Conservation (phyloP, 2,113 vertebrate genomes). For the Pelusios castaneus region DNA sequence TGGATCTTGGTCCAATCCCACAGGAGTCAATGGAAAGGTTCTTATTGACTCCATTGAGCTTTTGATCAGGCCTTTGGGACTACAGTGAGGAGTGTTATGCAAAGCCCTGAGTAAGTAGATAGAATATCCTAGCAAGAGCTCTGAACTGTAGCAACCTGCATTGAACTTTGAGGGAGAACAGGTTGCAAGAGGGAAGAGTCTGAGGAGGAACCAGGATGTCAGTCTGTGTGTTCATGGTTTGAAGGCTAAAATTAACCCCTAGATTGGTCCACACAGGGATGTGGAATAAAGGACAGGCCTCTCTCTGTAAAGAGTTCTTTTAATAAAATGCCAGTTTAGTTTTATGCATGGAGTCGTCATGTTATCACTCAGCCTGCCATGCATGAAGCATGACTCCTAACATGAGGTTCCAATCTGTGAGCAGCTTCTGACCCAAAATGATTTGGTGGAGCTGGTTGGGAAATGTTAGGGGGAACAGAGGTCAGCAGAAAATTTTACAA, state of each 20-base stretch:
- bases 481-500: neutral
- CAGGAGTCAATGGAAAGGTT: neutral
- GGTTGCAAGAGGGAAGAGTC: neutral
- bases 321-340: neutral
- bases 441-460: neutral
- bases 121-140: neutral
- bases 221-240: neutral
- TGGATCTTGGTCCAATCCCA: neutral
- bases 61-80: neutral
- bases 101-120: neutral
- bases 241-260: neutral
- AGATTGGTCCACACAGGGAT: neutral
- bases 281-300: neutral
- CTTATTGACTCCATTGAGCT: neutral
- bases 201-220: neutral
- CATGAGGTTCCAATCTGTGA: neutral
- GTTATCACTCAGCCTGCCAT: neutral
- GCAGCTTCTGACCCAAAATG: neutral
- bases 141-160: neutral
- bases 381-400: rapidly evolving
- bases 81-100: neutral
- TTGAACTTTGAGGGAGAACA: neutral
- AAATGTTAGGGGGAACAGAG: too few relatives aligned
- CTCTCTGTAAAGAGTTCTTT: neutral
- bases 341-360: neutral